Evolutionary conservation across 2,797 vertebrate species (phyloP), one percentile per base, ranked within the genome.

Genomic region (Brotula barbata): DNA sequence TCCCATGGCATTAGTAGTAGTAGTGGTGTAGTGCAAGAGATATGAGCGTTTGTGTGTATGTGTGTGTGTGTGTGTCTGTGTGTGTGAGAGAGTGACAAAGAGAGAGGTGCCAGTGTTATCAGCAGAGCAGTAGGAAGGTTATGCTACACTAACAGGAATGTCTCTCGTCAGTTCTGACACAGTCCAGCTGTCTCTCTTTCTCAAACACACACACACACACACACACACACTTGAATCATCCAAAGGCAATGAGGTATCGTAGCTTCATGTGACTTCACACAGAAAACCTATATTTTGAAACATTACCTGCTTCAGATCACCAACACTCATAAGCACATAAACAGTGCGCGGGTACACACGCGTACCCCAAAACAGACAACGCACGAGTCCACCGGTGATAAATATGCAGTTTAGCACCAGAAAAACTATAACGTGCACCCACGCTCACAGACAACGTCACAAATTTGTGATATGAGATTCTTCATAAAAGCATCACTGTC

Each of bases 51-150:
- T 64, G 58, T 68, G 58, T 64, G 53, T 71, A 60, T 64, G 36
- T 57, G 59, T 61, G 45, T 69, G 68, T 50, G 58, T 64, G 68
- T 36, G 42, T 46, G 43, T 37, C 31, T 39, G 55, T 67, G 65
- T 64, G 58, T 64, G 58, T 55, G 31, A 20, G 21, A 14, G 40
- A 21, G 64, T 45, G 54, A 63, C 15, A 56, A 11, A 68, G 69
- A 75, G 76, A 86, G 94, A 86, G 94, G 95, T 96, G 95, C 94
- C 95, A 92, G 93, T 92, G 93, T 96, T 97, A 98, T 98, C 95
- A 94, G 90, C 82, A 93, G 90, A 91, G 92, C 91, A 92, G 92
- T 81, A 82, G 90, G 85, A 93, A 93, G 94, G 95, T 97, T 96
- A 93, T 84, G 83, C 92, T 97, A 91, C 85, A 94, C 93, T 94